These are phyloP conservation scores for Entomobrya proxima DNA, from an alignment of 2,888 invertebrate genomes.

Conservation along the genomic window DNA sequence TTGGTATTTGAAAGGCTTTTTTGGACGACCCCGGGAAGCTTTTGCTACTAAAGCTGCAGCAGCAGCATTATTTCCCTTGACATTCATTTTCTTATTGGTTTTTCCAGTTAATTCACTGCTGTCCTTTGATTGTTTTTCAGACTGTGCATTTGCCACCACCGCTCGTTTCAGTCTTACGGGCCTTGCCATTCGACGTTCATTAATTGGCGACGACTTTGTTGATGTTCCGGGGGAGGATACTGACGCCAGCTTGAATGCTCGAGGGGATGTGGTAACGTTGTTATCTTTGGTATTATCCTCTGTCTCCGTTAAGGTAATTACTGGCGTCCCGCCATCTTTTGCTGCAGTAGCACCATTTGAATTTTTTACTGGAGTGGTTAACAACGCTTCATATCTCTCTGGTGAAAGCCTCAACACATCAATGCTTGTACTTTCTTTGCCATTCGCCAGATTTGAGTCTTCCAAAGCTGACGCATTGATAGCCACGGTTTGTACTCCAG, in stretches of 20 bases:
- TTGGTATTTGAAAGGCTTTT: conserved; percentile 16
- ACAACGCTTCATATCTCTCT: conserved; percentile 33
- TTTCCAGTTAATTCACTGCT: neutral
- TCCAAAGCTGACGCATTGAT: conserved; percentile 28
- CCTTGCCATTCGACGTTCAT: conserved; percentile 25
- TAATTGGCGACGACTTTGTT: neutral
- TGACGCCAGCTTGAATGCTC: conserved; percentile 55
- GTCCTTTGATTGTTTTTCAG: conserved; percentile 47
- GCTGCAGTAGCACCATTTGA: conserved; percentile 50
- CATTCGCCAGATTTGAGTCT: neutral
- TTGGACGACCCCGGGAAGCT: conserved; percentile 49
- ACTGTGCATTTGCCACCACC: conserved; percentile 38
- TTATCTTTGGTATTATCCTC: conserved; percentile 61
- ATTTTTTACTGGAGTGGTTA: conserved; percentile 41
- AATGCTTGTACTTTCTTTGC: neutral
- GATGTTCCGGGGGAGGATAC: conserved; percentile 42
- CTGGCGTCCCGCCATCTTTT: neutral
- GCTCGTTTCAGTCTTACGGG: conserved; percentile 54
- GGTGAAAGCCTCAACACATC: conserved; percentile 18
- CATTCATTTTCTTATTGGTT: conserved; percentile 35
- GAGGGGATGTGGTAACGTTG: conserved; percentile 54
- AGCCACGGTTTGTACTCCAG: conserved; percentile 13
- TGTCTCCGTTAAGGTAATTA: neutral
- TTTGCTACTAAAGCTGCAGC: conserved; percentile 20
- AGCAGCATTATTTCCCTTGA: conserved; percentile 14